Percentiles rank a stretch among this genome's conserved stretches.
Conservation (phyloP, 1,140 invertebrate genomes). For the Cheumatopsyche charites region DNA sequence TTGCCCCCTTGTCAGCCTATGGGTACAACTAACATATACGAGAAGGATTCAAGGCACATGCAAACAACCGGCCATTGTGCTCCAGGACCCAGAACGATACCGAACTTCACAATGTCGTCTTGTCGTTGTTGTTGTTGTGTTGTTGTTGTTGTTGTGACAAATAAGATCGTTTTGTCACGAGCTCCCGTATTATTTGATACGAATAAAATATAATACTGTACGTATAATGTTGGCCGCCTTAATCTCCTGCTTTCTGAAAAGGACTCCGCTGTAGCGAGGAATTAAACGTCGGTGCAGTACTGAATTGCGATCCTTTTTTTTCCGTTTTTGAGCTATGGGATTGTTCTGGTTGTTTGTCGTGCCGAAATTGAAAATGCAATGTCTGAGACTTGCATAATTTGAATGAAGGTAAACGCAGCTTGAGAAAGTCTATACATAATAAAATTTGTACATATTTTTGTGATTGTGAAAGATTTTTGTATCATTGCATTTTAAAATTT, state of each 20-base stretch:
- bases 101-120: too few relatives aligned
- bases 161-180: constrained; percentile 23
- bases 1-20: background rate
- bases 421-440: too few relatives aligned
- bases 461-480: too few relatives aligned
- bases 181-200: background rate
- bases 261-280: background rate
- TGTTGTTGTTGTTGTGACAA: constrained; percentile 11
- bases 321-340: too few relatives aligned
- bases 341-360: too few relatives aligned
- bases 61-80: constrained; percentile 29
- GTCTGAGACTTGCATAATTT: too few relatives aligned
- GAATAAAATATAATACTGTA: too few relatives aligned
- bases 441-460: too few relatives aligned
- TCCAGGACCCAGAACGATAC: background rate
- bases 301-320: too few relatives aligned
- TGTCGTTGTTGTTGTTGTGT: background rate
- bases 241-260: background rate
- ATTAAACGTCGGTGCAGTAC: background rate
- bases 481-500: too few relatives aligned
- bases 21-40: background rate
- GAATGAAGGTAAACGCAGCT: too few relatives aligned
- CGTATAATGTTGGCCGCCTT: background rate
- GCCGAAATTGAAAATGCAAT: too few relatives aligned
- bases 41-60: background rate